Base-by-base conservation (phyloP, 2,113 vertebrate species). In the Puffinus mauretanicus region DNA sequence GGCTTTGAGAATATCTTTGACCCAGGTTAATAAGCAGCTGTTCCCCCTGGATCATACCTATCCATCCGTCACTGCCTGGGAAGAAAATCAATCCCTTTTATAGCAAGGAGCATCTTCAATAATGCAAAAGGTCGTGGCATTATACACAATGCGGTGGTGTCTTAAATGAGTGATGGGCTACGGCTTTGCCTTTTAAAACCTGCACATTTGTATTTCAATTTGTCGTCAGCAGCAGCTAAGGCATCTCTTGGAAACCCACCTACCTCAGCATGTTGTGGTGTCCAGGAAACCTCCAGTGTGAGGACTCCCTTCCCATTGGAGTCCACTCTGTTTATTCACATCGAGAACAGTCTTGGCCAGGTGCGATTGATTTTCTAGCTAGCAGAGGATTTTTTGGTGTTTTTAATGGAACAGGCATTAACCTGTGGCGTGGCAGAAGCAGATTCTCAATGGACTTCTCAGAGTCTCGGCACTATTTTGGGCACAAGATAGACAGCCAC, bases 91-190 rank as follows among this genome's bases (percentile, higher is more conserved):
- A 78, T 95, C 76, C 52, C 70, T 90, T 78, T 71, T 60, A 58
- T 11, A 34, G 82, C 76, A 19, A 19, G 5, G 71, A 66, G 52
- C 27, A 38, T 58, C 32, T 61, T 93, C 54, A 87, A 87, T 93
- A 87, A 87, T 55, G 71, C 62, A 86, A 86, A 95, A 95, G 85
- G 93, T 93, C 93, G 3, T 1, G 11, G 75, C 70, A 26, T 90
- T 29, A 17, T 9, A 8, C 10, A 9, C 5, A 0, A 12, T 0
- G 26, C 0, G 16, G 42, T 8, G 51, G 17, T 30, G 83, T n/a
- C 64, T 65, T 2, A 27, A n/a, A 29, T 44, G 89, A 95, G 78
- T 10, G 75, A 82, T 52, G 88, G 69, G 55, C 27, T 27, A 7
- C 0, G 1, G 47, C 44, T 92, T 46, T 82, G 73, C 65, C 66